phyloP scores from a whole-genome alignment of 1,140 invertebrate genomes.

The Pseudomyrmex gracilis region DNA sequence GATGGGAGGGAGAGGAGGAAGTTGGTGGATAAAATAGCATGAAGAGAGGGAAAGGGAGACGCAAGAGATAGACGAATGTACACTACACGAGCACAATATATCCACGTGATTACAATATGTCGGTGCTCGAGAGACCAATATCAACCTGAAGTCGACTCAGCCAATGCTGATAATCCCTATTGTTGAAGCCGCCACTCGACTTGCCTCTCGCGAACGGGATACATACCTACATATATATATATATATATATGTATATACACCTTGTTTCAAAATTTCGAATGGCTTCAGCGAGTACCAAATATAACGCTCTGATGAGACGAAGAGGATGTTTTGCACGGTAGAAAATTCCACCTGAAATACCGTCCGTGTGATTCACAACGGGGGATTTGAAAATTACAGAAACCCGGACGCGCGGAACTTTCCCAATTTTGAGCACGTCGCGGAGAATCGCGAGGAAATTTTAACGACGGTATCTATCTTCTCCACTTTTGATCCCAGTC shows the following conservation, averaged over 20 bases:
- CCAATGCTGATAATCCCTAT: slow-evolving; percentile 79
- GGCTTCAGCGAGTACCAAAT: slow-evolving; percentile 39
- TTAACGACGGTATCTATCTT: slow-evolving; percentile 31
- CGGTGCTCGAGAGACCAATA: slow-evolving; percentile 78
- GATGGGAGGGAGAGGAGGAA: slow-evolving; percentile 22
- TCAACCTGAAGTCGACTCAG: slow-evolving; percentile 75
- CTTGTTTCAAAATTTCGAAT: slow-evolving; percentile 75
- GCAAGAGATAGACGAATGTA: slow-evolving; percentile 71
- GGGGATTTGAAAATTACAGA: slow-evolving; percentile 8
- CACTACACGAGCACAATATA: slow-evolving; percentile 80
- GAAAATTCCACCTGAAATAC: slow-evolving; percentile 15
- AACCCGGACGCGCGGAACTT: background rate
- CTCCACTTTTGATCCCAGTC: background rate
- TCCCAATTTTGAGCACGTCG: background rate
- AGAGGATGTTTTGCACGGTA: background rate
- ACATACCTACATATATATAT: too few species aligned
- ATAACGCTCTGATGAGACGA: background rate
- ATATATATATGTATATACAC: slow-evolving; percentile 38
- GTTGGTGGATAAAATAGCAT: slow-evolving; percentile 32
- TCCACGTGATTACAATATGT: slow-evolving; percentile 82
- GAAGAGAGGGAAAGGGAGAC: slow-evolving; percentile 69
- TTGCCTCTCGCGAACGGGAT: slow-evolving; percentile 64
- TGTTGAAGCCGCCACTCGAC: slow-evolving; percentile 74
- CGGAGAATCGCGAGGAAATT: slow-evolving; percentile 5
- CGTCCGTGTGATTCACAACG: background rate